Percentiles rank a stretch among this genome's conserved stretches.
These are phyloP conservation scores for Catalaphyllia jardinei DNA, from an alignment of 64 coral and sea anemone genomes.

Conservation along the genomic window DNA sequence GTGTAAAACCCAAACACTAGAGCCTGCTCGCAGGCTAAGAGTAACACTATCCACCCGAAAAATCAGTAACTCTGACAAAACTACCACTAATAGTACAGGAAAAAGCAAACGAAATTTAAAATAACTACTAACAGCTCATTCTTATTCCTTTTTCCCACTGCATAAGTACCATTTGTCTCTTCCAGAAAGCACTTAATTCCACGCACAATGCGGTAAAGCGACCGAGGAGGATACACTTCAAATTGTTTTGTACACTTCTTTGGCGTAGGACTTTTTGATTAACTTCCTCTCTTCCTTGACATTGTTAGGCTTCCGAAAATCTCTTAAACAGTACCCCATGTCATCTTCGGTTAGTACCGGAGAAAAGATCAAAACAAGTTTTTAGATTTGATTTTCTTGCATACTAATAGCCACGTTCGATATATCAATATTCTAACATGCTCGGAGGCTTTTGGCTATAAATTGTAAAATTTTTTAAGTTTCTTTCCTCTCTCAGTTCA, in stretches of 20 bases:
- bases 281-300: background rate
- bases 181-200: slow-evolving; percentile 24
- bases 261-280: background rate
- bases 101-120: background rate
- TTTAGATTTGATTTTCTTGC: background rate
- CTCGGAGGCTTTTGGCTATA: too few species aligned
- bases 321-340: background rate
- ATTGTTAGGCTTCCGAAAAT: background rate
- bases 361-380: background rate
- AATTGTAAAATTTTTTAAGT: too few species aligned
- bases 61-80: too few species aligned
- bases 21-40: too few species aligned
- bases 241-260: background rate
- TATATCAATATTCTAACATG: background rate
- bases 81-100: background rate
- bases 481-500: too few species aligned
- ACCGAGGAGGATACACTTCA: background rate
- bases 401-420: background rate
- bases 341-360: background rate
- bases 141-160: background rate
- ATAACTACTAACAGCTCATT: background rate
- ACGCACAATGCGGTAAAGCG: slow-evolving; percentile 17
- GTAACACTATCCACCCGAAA: too few species aligned
- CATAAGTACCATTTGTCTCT: background rate
- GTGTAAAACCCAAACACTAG: too few species aligned